phyloP scores from a whole-genome alignment of 2,797 vertebrate species.

The Pogoniulus pusillus region DNA sequence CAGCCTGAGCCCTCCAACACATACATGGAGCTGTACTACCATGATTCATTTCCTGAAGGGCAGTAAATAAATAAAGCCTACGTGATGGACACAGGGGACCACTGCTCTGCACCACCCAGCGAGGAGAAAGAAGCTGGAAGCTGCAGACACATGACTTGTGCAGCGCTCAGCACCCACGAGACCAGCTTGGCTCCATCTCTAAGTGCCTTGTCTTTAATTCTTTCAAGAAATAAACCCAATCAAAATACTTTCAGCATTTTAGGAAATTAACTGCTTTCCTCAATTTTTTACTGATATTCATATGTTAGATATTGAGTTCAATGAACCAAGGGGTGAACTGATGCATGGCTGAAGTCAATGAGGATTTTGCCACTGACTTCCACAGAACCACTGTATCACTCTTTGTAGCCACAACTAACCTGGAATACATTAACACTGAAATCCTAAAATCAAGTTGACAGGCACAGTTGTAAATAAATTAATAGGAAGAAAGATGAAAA shows the following conservation, averaged over 20 bases:
- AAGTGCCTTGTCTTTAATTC: neutral
- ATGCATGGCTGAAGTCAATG: neutral
- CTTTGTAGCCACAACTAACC: neutral
- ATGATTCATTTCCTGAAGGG: neutral
- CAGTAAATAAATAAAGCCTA: neutral
- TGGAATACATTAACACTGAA: neutral
- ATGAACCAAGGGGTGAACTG: neutral
- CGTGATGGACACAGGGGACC: accelerated
- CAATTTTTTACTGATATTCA: neutral
- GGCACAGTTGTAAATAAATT: neutral
- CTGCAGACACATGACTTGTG: neutral
- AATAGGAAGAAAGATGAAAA: neutral
- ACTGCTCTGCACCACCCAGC: neutral
- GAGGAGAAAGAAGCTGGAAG: neutral
- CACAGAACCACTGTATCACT: neutral
- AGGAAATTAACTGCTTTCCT: neutral
- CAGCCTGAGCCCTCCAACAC: neutral
- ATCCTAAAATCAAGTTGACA: neutral
- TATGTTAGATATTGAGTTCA: neutral
- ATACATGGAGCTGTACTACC: accelerated
- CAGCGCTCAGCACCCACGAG: neutral
- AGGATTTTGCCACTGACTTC: neutral
- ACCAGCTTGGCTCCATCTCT: neutral
- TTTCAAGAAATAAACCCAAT: neutral
- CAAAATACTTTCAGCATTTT: neutral